These are phyloP conservation scores for Andrena trimmerana DNA, from an alignment of 2,888 invertebrate species.

Conservation along the genomic window DNA sequence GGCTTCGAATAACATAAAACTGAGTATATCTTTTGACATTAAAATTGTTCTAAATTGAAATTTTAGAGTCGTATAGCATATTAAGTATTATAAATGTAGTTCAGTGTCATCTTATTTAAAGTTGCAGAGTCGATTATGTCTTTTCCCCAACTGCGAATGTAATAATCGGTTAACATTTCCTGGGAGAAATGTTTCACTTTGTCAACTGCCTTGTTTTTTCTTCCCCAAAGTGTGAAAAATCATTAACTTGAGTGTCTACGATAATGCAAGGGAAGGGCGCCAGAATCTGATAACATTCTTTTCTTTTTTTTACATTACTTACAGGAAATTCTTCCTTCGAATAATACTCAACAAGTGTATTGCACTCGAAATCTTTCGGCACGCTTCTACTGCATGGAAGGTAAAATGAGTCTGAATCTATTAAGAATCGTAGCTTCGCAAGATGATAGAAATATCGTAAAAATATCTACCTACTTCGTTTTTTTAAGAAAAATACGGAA, in stretches of 20 bases:
- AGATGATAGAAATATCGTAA: slow-evolving; percentile 39
- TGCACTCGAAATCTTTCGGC: slow-evolving; percentile 51
- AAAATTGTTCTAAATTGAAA: slow-evolving; percentile 56
- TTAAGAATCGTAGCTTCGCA: slow-evolving; percentile 40
- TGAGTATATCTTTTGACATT: slow-evolving; percentile 44
- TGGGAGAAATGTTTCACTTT: slow-evolving; percentile 47
- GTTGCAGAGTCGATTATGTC: slow-evolving; percentile 37
- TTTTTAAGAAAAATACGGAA: slow-evolving; percentile 65
- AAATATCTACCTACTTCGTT: slow-evolving; percentile 44
- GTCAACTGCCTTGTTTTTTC: slow-evolving; percentile 31
- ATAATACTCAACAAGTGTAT: slow-evolving; percentile 52
- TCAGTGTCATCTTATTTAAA: slow-evolving; percentile 36
- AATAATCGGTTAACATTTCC: slow-evolving; percentile 39
- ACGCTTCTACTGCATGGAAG: slow-evolving; percentile 32
- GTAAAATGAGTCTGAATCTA: slow-evolving; percentile 29
- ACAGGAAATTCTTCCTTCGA: slow-evolving; percentile 40
- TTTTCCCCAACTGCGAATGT: slow-evolving; percentile 24
- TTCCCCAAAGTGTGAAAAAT: slow-evolving; percentile 39
- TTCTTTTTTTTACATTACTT: slow-evolving; percentile 46
- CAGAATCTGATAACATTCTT: slow-evolving; percentile 54
- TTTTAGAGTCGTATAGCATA: slow-evolving; percentile 53
- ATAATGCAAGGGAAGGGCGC: slow-evolving; percentile 64
- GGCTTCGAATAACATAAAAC: slow-evolving; percentile 58
- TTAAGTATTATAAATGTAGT: slow-evolving; percentile 56
- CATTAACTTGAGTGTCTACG: slow-evolving; percentile 26